Base-by-base conservation (phyloP, 2,113 vertebrate genomes). In the Catagonus wagneri region DNA sequence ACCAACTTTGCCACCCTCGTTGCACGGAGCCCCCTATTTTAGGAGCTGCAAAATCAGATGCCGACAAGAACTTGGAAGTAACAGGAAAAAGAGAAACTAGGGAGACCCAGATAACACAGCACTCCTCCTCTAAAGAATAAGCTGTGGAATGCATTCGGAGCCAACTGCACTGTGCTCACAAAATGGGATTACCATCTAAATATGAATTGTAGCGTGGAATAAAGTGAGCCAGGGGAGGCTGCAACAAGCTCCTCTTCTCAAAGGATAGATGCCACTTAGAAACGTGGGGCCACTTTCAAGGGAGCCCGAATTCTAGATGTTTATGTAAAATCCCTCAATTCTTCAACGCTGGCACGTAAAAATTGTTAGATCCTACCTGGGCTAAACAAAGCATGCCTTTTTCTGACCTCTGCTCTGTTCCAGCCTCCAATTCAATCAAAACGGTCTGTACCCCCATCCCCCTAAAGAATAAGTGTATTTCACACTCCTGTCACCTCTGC, bases 161-260 rank as follows among this genome's bases (percentile, higher is more conserved):
- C 89, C 76, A 56, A 89, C 85, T 71, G 56, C 44, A 54, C 92
- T 39, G 60, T 56, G 72, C 88, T 89, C 20, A 16, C 58, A 75
- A 93, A 92, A 81, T 88, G 96, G 94, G 96, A 96, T 96, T 90
- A 90, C 90, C 95, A 97, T 97, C 92, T 94, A 87, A 95, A 94
- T 97, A 92, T 22, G 81, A 54, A 80, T 25, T 34, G 22, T 61
- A 74, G 84, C 79, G 76, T 84, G 36, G 54, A 90, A 66, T 13
- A 72, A 69, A 95, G 68, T 10, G 56, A 90, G 81, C 29, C 65
- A 2, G 52, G 44, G n/a, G 87, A 66, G 68, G 72, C 95, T 39
- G 6, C 10, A 17, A 61, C 89, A 22, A 83, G 36, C 20, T 32
- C 44, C 75, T 93, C 72, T 52, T 76, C 78, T 81, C 50, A 81